These are phyloP conservation scores for Neogale vison DNA, from an alignment of 2,113 vertebrate species.

Conservation along the genomic window DNA sequence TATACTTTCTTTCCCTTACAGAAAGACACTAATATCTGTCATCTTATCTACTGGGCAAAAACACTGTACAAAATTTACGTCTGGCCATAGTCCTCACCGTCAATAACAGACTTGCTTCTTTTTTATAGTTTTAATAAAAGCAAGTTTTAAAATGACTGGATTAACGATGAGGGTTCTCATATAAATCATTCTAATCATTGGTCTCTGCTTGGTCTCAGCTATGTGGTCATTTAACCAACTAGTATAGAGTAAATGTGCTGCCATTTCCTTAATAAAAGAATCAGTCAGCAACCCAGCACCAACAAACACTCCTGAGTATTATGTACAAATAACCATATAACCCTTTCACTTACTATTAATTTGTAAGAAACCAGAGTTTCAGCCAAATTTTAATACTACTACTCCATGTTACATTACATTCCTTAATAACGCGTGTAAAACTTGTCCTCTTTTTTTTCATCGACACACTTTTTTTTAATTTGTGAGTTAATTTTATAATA, in stretches of 20 bases:
- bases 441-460: not conserved
- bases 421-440: not conserved
- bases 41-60: not conserved
- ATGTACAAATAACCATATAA: not conserved
- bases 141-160: not conserved
- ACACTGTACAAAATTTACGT: not conserved
- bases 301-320: not conserved
- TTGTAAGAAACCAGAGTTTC: not conserved
- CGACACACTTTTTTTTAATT: not conserved
- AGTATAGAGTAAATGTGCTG: not conserved
- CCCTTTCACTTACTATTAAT: not conserved
- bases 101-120: not conserved
- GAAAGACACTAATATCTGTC: not conserved
- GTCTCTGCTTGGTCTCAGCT: not conserved
- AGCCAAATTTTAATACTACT: not conserved
- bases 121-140: not conserved
- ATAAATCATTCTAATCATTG: not conserved
- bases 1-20: not conserved
- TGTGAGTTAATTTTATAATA: not conserved
- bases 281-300: not conserved
- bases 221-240: not conserved
- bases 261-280: not conserved
- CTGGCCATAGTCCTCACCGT: rapidly evolving
- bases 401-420: not conserved
- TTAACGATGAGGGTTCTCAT: not conserved